A percentile compares a stretch with the other conserved stretches of the same genome.
Evolutionary conservation across 2,113 vertebrate genomes (phyloP).

Genomic region (Neopipo cinnamomea): DNA sequence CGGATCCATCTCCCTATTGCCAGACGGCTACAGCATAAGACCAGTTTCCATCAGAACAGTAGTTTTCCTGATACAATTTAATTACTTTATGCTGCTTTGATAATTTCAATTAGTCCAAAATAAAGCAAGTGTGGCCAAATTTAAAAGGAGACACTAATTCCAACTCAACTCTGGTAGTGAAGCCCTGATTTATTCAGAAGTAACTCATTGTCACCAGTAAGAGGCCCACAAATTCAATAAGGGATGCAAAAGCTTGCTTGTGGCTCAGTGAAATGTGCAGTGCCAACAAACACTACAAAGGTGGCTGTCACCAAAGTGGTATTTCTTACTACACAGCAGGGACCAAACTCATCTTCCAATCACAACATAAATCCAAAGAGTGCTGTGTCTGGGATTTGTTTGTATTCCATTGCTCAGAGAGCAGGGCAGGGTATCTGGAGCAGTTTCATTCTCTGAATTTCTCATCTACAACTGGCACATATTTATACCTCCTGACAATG

Average conservation of each 20-base stretch:
- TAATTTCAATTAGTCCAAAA: neutral
- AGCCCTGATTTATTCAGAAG: neutral
- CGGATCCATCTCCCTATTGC: neutral
- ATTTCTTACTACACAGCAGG: neutral
- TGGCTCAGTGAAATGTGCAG: neutral
- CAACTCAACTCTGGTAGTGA: neutral
- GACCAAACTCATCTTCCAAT: neutral
- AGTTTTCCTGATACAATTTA: neutral
- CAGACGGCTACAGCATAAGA: neutral
- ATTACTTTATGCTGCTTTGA: neutral
- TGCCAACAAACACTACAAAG: neutral
- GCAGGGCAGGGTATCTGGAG: neutral
- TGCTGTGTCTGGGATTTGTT: neutral
- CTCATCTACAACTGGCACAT: neutral
- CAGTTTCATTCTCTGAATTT: neutral
- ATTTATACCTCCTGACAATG: neutral
- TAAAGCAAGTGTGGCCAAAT: neutral
- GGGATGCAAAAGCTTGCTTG: neutral
- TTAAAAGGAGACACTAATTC: neutral
- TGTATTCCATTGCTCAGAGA: neutral
- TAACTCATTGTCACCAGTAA: neutral
- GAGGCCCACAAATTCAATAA: neutral
- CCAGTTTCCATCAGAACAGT: neutral
- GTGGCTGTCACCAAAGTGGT: rapidly evolving
- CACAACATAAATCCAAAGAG: neutral